Evolutionary conservation across 2,888 invertebrate species (phyloP).

Genomic region (Agonum fuliginosum): DNA sequence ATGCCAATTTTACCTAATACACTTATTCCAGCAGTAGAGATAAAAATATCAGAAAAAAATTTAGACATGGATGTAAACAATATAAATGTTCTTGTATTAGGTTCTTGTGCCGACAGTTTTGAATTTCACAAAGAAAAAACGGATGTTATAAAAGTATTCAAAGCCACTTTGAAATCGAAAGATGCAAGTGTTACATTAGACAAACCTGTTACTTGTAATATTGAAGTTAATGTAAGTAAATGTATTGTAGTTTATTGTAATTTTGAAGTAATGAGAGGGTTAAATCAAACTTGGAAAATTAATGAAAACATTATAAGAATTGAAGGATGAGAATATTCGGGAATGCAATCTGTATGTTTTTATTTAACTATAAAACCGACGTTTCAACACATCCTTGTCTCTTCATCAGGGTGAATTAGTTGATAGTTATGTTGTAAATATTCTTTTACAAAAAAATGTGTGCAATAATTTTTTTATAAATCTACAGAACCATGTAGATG

Average conservation of each 20-base stretch:
- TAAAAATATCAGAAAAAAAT: not conserved
- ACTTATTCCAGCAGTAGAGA: not conserved
- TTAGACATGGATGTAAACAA: conserved; percentile 5
- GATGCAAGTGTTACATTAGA: not conserved
- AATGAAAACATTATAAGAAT: not conserved
- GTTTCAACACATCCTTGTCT: too few species aligned
- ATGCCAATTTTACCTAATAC: conserved; percentile 4
- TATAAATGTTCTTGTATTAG: not conserved
- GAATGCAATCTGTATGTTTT: too few species aligned
- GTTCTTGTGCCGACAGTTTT: not conserved
- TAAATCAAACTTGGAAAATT: too few species aligned
- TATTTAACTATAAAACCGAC: too few species aligned
- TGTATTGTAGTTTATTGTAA: too few species aligned
- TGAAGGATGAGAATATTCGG: too few species aligned
- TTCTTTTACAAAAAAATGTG: not conserved
- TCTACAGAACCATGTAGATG: too few species aligned
- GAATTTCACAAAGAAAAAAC: not conserved
- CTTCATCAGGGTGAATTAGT: too few species aligned
- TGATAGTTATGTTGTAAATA: not conserved
- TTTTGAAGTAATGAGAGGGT: too few species aligned
- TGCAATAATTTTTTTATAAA: not conserved
- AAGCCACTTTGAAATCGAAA: conserved; percentile 18
- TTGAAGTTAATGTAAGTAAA: conserved; percentile 62
- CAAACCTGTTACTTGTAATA: conserved; percentile 63
- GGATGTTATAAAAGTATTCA: not conserved